A percentile compares a stretch with the other conserved stretches of the same genome.
Conservation (phyloP, 1,140 invertebrate genomes). For the Frieseomelitta varia region DNA sequence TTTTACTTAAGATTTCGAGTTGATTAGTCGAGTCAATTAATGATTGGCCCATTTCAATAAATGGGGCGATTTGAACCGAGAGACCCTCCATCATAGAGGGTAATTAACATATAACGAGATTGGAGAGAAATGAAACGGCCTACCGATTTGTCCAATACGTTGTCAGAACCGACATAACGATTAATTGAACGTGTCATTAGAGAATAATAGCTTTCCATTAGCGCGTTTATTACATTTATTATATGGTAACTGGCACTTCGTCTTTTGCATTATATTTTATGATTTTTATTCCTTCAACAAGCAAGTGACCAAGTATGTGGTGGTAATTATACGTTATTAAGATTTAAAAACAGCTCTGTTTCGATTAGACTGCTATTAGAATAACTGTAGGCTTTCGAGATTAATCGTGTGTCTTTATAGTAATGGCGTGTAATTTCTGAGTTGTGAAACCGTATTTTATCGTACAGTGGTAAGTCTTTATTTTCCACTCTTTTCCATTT, state of each 20-base stretch:
- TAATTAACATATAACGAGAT: conserved; percentile 25
- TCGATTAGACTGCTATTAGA: neutral
- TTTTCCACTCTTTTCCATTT: neutral
- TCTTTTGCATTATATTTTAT: neutral
- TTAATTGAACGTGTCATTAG: conserved; percentile 17
- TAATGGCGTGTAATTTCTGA: neutral
- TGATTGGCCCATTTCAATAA: neutral
- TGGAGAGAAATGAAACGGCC: neutral
- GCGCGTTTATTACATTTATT: neutral
- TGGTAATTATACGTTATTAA: neutral
- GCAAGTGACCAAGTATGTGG: neutral
- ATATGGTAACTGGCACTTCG: neutral
- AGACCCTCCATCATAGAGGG: no score
- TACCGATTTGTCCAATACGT: neutral
- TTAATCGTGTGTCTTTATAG: neutral
- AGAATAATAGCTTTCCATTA: conserved; percentile 21
- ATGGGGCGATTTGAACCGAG: neutral
- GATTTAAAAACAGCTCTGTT: neutral
- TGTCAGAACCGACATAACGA: neutral
- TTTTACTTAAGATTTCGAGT: conserved; percentile 1
- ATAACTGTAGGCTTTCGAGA: neutral
- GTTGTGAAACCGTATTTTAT: neutral
- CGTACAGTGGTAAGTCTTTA: neutral
- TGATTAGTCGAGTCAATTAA: neutral
- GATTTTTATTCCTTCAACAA: neutral